Base-by-base conservation (phyloP, 2,113 vertebrate genomes). In the Siniperca chuatsi region DNA sequence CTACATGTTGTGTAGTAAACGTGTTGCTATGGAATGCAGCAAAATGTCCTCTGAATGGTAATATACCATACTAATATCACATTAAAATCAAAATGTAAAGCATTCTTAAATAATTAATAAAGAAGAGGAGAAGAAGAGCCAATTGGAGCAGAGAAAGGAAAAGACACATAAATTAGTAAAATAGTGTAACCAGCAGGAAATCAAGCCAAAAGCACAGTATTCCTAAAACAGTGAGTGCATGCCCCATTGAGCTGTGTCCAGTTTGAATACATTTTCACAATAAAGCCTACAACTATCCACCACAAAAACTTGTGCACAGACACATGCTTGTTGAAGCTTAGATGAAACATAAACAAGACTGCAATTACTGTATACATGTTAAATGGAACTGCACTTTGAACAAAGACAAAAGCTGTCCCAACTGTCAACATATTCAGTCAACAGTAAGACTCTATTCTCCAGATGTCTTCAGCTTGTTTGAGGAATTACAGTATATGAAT, bases 101-200 rank as follows among this genome's bases (percentile, higher is more conserved):
- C 29, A 12, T 55, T 42, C 11, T 57, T 88, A 37, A 91, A 89
- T 87, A 75, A 82, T 85, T 77, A 13, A 90, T 55, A 4, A 18
- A 73, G 16, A 29, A 62, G 61, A 37, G 6, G 23, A 21, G 44
- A 78, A 52, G 35, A 77, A 33, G 37, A 20, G 52, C 68, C 54
- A 85, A 79, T 62, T 79, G 57, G 75, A 58, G 83, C 68, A 80
- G 25, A 62, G 80, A 86, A 70, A 78, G 48, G 35, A 57, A 83
- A 81, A 75, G 25, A 70, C 12, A 29, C 72, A 91, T 92, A 78
- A 90, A 90, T 84, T 82, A 90, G 71, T 90, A 83, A 93, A 69
- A 75, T 57, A 55, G 48, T 69, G 58, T 71, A 83, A 77, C 64
- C 78, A 87, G 82, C 81, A 92, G 85, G 78, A 88, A 83, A 89